phyloP scores from a whole-genome alignment of 2,888 invertebrate species.

The Cyclophora albipunctata region DNA sequence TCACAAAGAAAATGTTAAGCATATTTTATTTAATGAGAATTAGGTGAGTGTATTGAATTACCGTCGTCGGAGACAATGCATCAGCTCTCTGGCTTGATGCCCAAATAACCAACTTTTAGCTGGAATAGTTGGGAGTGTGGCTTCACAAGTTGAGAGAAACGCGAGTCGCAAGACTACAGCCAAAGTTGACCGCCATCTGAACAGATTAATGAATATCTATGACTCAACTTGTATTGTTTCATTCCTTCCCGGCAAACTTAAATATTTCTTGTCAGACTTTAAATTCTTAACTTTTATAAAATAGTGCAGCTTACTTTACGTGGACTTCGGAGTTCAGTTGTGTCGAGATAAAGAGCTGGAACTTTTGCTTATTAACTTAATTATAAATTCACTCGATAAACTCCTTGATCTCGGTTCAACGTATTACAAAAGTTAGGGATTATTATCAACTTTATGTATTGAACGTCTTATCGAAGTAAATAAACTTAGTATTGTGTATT shows the following conservation, averaged over 20 bases:
- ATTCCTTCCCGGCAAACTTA: constrained; percentile 29
- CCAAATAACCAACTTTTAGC: constrained; percentile 23
- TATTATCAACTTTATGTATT: too few species aligned
- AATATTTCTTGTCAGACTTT: constrained; percentile 27
- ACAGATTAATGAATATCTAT: constrained; percentile 53
- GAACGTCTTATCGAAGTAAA: too few species aligned
- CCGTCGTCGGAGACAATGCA: constrained; percentile 7
- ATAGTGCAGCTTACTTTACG: constrained; percentile 15
- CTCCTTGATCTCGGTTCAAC: not conserved
- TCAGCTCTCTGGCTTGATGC: constrained; percentile 17
- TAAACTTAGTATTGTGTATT: too few species aligned
- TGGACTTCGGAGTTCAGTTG: constrained; percentile 6
- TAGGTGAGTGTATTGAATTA: constrained; percentile 9
- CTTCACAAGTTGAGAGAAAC: constrained; percentile 18
- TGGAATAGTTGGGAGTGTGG: constrained; percentile 17
- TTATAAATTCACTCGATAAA: constrained; percentile 6
- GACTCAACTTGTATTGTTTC: constrained; percentile 35
- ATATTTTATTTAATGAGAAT: constrained; percentile 5
- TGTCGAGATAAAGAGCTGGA: constrained; percentile 8
- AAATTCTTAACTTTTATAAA: constrained; percentile 25
- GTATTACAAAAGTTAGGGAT: too few species aligned
- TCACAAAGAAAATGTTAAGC: constrained; percentile 5
- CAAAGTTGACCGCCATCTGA: constrained; percentile 40
- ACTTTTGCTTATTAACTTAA: constrained; percentile 2
- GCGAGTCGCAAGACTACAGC: constrained; percentile 28